A percentile compares a stretch with the other conserved stretches of the same genome.
Conservation (phyloP, 92 coral and sea anemone genomes). For the Pocillopora meandrina region DNA sequence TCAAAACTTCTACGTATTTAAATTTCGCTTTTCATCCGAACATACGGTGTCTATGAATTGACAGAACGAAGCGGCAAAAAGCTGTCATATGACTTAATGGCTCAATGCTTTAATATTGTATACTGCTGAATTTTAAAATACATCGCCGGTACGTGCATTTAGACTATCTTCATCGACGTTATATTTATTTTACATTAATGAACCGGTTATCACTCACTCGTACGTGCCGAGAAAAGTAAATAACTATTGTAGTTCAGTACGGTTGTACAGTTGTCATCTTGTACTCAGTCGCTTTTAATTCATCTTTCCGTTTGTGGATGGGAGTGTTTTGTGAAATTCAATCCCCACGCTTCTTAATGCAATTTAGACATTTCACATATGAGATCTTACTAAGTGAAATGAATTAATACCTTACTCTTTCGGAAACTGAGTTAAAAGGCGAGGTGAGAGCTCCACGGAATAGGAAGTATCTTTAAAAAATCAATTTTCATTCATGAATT, state of each 20-base stretch:
- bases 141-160: background rate
- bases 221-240: background rate
- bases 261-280: conserved; percentile 1
- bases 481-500: background rate
- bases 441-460: background rate
- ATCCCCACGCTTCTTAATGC: background rate
- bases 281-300: background rate
- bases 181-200: background rate
- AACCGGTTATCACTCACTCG: conserved; percentile 1
- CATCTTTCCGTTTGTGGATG: background rate
- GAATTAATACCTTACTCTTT: background rate
- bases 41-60: conserved; percentile 11
- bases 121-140: background rate
- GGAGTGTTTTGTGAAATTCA: conserved; percentile 12
- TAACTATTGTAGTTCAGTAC: background rate
- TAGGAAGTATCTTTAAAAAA: background rate
- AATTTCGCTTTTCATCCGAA: conserved; percentile 41
- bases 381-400: background rate
- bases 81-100: conserved; percentile 14
- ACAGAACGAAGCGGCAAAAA: conserved; percentile 5
- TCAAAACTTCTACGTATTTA: conserved; percentile 18
- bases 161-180: too few species aligned
- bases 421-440: conserved; percentile 18
- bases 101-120: background rate
- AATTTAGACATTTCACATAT: conserved; percentile 1